Conservation (phyloP, 2,113 vertebrate genomes). For the Nothocercus julius region DNA sequence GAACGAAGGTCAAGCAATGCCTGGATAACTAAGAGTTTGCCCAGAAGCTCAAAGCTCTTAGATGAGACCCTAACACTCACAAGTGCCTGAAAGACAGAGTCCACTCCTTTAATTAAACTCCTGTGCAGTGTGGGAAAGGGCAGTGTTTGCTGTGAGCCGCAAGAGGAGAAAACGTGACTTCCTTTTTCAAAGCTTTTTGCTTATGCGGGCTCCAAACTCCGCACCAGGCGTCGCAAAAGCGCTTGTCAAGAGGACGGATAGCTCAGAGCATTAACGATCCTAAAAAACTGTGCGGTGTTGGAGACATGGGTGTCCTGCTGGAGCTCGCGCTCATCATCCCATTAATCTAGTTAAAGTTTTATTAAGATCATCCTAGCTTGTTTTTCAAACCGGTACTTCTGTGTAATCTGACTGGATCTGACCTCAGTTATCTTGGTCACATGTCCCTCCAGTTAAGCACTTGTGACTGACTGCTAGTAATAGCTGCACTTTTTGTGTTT, state of each 20-base stretch:
- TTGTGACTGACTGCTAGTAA: not conserved
- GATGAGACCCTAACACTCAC: not conserved
- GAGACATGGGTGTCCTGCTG: not conserved
- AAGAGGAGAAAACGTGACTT: not conserved
- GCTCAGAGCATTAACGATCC: not conserved
- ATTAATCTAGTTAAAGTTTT: not conserved
- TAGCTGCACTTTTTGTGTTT: not conserved
- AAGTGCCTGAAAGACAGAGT: not conserved
- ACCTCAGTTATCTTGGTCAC: not conserved
- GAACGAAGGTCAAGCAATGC: not conserved
- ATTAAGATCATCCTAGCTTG: rapidly evolving
- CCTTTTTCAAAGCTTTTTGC: not conserved
- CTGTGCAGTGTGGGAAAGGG: not conserved
- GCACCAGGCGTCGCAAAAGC: no score
- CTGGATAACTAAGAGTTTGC: not conserved
- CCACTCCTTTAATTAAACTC: not conserved
- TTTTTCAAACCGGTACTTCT: not conserved
- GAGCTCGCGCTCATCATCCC: not conserved
- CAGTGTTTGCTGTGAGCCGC: not conserved
- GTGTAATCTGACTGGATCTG: not conserved
- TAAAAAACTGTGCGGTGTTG: not conserved
- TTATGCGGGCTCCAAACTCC: not conserved
- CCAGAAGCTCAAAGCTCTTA: not conserved
- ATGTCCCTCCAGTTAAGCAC: not conserved
- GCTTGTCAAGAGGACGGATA: not conserved